phyloP scores from a whole-genome alignment of 2,113 vertebrate genomes.

The Pipa parva region DNA sequence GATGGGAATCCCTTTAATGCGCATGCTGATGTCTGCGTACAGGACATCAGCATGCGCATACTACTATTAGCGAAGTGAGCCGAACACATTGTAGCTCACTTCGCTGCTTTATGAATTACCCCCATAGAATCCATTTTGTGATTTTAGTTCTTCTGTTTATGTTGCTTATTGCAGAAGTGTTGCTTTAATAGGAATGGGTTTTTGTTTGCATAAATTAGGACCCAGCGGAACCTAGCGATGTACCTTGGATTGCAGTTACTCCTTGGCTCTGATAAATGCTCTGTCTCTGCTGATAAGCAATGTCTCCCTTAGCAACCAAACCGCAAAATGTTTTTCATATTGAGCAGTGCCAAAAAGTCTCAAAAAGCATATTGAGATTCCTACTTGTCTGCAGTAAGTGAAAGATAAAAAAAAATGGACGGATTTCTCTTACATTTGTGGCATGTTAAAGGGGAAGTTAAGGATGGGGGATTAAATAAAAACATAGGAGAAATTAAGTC shows the following conservation, averaged over 20 bases:
- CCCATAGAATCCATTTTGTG: too few species aligned
- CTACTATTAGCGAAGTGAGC: too few species aligned
- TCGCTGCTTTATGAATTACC: too few species aligned
- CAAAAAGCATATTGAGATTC: neutral
- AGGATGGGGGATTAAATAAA: too few species aligned
- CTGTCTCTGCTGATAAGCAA: constrained; percentile 20
- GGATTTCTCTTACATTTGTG: too few species aligned
- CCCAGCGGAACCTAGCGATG: neutral
- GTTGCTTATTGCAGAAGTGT: neutral
- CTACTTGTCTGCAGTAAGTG: neutral
- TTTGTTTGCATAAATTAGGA: constrained; percentile 5
- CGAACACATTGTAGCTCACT: neutral
- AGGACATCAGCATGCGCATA: too few species aligned
- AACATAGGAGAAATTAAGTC: too few species aligned
- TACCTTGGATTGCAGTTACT: constrained; percentile 15
- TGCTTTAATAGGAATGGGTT: neutral
- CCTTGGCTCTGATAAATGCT: constrained; percentile 14
- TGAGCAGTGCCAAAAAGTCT: neutral
- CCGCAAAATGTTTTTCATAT: neutral
- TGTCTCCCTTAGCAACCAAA: neutral
- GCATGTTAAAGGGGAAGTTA: too few species aligned
- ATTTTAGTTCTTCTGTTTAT: too few species aligned
- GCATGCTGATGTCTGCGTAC: too few species aligned
- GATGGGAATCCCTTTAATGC: too few species aligned
- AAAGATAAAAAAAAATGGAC: too few species aligned